phyloP scores from a whole-genome alignment of 1,140 invertebrate species.

The Antheraea mylitta region DNA sequence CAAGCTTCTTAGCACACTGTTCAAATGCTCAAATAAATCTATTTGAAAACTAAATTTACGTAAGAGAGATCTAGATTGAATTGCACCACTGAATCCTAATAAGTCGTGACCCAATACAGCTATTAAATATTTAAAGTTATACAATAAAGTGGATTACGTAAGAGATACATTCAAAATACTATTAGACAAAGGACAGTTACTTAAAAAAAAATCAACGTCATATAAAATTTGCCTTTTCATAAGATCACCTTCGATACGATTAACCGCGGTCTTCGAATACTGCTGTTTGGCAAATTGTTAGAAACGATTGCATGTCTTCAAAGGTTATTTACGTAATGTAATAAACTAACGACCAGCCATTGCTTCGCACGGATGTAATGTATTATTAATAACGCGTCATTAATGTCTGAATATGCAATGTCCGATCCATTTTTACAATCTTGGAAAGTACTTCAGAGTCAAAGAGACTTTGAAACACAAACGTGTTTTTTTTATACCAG shows the following conservation, averaged over 20 bases:
- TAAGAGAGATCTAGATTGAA: neutral
- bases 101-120: neutral
- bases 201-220: neutral
- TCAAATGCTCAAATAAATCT: neutral
- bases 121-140: neutral
- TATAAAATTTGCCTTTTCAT: neutral
- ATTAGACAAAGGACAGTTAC: neutral
- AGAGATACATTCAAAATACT: neutral
- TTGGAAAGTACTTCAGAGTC: too few species aligned
- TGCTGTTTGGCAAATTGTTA: neutral
- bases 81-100: neutral
- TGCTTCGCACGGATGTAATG: too few species aligned
- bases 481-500: too few species aligned
- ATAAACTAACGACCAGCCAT: neutral
- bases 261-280: neutral
- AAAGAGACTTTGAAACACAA: too few species aligned
- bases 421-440: too few species aligned
- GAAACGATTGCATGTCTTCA: neutral
- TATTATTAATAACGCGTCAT: too few species aligned
- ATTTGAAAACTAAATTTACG: neutral
- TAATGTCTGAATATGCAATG: too few species aligned
- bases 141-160: neutral
- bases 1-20: neutral
- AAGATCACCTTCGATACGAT: neutral
- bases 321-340: neutral